Base-by-base conservation (phyloP, 2,113 vertebrate species). In the Apodemus speciosus region DNA sequence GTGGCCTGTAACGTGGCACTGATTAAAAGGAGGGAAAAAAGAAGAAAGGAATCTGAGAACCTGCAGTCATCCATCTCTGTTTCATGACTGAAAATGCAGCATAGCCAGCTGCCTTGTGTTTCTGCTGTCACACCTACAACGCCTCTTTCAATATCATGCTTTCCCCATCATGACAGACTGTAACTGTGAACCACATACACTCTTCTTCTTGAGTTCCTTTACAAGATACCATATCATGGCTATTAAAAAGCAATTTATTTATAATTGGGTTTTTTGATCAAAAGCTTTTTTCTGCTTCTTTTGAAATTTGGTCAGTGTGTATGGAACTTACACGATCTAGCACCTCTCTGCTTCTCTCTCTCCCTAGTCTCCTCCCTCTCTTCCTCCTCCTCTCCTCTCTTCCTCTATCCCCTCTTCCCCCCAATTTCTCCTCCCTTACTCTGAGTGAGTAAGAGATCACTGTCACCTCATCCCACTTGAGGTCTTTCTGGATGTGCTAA, bases 381-480 rank as follows among this genome's bases (percentile, higher is more conserved):
- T 75, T 27, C 13, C 6, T 53, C 14, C 27, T 21, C 30, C 27
- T 10, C 13, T 77, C 32, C 76, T 20, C 71, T 43, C 35, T 8
- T 18, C 56, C 15, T 46, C 23, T 35, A 30, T 38, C 15, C 10
- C 10, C 40, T 23, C 40, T 40, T 40, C 56, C 43, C 35, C 32
- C 15, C 18, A 35, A 18, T 2, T 9, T 38, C 5, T 46, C n/a
- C 13, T 32, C 32, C 49, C 32, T 79, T 32, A 62, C 23, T 62
- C 62, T 80, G 35, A 11, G 21, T 4, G 10, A 13, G 9, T 66
- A 8, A 53, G 43, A 43, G 4, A 23, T 14, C 77, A 23, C 20
- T 56, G 16, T 14, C 38, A 71, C 0, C 0, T 9, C n/a, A 13
- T 9, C 18, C 30, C 56, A 4, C 1, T 3, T 23, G 20, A 71